Evolutionary conservation across 2,888 invertebrate species (phyloP).

Genomic region (Saturnia pavonia): DNA sequence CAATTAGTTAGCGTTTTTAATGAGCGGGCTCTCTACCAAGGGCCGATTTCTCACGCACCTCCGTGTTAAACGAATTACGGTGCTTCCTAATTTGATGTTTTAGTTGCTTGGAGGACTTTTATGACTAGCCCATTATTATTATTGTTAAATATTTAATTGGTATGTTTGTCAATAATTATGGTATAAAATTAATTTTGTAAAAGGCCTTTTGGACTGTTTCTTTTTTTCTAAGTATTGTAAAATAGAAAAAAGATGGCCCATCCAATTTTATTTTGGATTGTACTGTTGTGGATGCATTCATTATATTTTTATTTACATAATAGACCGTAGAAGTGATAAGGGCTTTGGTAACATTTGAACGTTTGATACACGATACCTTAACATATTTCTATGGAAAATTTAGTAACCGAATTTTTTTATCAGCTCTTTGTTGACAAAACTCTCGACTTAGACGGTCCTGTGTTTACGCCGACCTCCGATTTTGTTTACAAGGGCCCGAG

Average conservation of each 20-base stretch:
- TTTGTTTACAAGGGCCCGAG: conserved; percentile 35
- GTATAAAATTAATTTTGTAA: background rate
- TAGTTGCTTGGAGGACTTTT: background rate
- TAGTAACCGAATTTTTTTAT: conserved; percentile 6
- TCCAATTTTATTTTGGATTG: background rate
- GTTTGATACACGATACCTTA: background rate
- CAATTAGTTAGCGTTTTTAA: conserved; percentile 58
- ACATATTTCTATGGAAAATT: background rate
- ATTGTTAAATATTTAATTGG: conserved; percentile 12
- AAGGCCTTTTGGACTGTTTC: background rate
- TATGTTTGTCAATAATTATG: background rate
- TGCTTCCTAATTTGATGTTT: conserved; percentile 21
- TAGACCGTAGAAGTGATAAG: too few species aligned
- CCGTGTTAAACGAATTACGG: conserved; percentile 19
- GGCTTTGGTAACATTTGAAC: too few species aligned
- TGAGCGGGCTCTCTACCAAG: conserved; percentile 15
- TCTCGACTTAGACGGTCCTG: conserved; percentile 17
- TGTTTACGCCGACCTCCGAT: conserved; percentile 15
- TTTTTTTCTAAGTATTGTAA: background rate
- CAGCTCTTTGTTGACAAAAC: conserved; percentile 9
- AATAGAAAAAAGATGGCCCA: background rate
- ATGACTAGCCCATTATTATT: conserved; percentile 11
- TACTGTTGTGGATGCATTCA: background rate
- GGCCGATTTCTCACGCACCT: conserved; percentile 19
- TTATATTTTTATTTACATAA: too few species aligned